phyloP scores from a whole-genome alignment of 2,888 invertebrate species.

The Argyresthia goedartella region DNA sequence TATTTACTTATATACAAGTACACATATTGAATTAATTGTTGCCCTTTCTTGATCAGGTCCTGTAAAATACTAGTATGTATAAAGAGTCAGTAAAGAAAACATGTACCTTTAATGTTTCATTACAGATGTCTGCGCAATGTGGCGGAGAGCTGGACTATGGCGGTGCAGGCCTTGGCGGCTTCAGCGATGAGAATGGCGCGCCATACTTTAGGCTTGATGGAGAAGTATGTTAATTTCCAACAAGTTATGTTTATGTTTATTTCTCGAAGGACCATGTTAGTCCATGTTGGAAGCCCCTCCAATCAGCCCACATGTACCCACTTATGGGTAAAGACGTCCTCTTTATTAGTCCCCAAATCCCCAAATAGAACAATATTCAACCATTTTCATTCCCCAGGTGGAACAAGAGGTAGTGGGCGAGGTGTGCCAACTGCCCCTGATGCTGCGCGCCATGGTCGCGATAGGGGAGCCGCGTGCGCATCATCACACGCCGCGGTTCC shows the following conservation, averaged over 20 bases:
- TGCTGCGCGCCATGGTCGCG: constrained; percentile 86
- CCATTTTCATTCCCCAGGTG: constrained; percentile 26
- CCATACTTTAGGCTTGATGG: constrained; percentile 65
- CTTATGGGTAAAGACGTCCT: neutral
- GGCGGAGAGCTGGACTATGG: constrained; percentile 63
- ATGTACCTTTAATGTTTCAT: constrained; percentile 5
- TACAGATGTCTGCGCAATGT: constrained; percentile 60
- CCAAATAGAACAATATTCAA: neutral
- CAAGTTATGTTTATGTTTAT: neutral
- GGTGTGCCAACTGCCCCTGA: constrained; percentile 82
- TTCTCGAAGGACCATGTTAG: neutral
- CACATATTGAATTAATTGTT: too few species aligned
- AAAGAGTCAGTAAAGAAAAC: too few species aligned
- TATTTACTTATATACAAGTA: too few species aligned
- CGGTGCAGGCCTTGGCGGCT: constrained; percentile 55
- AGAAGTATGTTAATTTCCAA: constrained; percentile 36
- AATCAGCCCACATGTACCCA: neutral
- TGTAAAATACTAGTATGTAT: too few species aligned
- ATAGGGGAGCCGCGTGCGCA: constrained; percentile 60
- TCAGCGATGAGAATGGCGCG: constrained; percentile 57
- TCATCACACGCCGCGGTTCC: constrained; percentile 47
- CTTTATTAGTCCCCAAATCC: neutral
- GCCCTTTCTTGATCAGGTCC: too few species aligned
- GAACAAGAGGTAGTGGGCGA: constrained; percentile 68
- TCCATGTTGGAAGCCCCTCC: too few species aligned